phyloP scores from a whole-genome alignment of 2,888 invertebrate species.

The Halocaridina rubra region DNA sequence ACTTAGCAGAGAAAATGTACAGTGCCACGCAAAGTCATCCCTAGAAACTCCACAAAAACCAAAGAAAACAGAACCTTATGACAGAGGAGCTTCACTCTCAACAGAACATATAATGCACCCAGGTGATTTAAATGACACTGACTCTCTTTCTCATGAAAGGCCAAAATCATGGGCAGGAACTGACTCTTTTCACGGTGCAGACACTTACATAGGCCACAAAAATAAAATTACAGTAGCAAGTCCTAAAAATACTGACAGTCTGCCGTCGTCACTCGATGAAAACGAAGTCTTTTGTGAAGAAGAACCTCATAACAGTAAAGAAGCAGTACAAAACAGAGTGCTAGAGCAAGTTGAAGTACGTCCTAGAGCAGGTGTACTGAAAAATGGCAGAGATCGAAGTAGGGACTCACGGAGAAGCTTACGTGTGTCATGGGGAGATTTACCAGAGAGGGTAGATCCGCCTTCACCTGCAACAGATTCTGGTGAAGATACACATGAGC shows the following conservation, averaged over 20 bases:
- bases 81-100: not conserved
- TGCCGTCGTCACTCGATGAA: not conserved
- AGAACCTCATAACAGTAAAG: not conserved
- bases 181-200: no score
- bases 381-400: slow-evolving; percentile 38
- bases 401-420: slow-evolving; percentile 32
- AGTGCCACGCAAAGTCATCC: not conserved
- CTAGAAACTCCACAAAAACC: not conserved
- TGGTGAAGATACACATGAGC: not conserved
- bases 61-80: not conserved
- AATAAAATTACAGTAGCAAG: no score
- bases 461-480: not conserved
- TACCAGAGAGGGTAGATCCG: slow-evolving; percentile 31
- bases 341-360: slow-evolving; percentile 4
- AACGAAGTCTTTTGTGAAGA: slow-evolving; percentile 4
- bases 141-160: no score
- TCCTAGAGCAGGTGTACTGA: slow-evolving; percentile 34
- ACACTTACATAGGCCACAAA: no score
- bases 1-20: not conserved
- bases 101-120: not conserved
- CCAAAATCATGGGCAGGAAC: not conserved
- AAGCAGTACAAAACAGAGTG: not conserved
- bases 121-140: no score
- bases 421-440: slow-evolving; percentile 46
- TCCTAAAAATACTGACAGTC: no score